Evolutionary conservation across 1,140 invertebrate species (phyloP), one percentile per base, ranked within the genome.

Genomic region (Calosoma granatense): DNA sequence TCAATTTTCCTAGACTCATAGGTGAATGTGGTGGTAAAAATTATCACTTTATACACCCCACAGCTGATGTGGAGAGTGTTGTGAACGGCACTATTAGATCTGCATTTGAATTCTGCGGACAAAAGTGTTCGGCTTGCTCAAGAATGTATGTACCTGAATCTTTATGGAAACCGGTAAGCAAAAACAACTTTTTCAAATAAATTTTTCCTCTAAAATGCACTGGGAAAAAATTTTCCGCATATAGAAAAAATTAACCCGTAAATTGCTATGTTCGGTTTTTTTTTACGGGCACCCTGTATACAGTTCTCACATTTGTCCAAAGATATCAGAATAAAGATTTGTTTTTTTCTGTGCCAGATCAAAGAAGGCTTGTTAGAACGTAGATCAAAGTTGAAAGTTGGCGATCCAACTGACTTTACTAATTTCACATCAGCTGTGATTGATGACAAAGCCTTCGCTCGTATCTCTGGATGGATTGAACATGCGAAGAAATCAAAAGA

Each of bases 1-100:
- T 74, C 51, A 94, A 92, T 67, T 99, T 96, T 71, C 97, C 97
- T 0, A 82, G 94, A 63, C 74, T 99, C 2, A 88, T 97, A 63
- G 89, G 90, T 61, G 97, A 99, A 75, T 98, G 95, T 74, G 97
- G 97, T 43, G 97, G 97, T 1, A 99, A 99, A 74, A 99, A 99
- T 76, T 99, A 91, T 73, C 97, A 99, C 70, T 97, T 99, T 70
- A 76, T 99, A 19, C 97, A 99, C 75, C 81, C 87, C 1, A 85
- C 89, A 20, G 97, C 95, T 14, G 86, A 99, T 74, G 76, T 90
- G 0, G 76, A 85, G 14, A 83, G 85, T 23, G 94, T 96, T 23
- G 82, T 94, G 0, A 83, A 84, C 26, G 81, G 82, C 1, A 97
- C 96, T 0, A 89, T 98, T 59, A 78, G 86, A 56, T 90, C 93